Evolutionary conservation across 2,888 invertebrate genomes (phyloP).

Genomic region (Pycnomerus fuliginosus): DNA sequence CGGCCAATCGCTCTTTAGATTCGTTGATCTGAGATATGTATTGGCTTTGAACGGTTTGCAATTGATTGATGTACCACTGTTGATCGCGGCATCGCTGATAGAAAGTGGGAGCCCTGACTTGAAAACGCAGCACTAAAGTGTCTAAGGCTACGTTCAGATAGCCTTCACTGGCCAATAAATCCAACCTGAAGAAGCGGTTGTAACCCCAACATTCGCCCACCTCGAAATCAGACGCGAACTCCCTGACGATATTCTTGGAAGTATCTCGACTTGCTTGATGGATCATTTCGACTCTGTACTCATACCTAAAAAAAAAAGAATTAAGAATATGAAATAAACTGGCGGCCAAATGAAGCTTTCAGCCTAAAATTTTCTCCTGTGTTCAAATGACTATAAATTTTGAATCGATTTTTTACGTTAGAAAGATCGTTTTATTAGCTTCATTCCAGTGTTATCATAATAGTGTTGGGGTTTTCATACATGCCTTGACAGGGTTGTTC

Average conservation of each 20-base stretch:
- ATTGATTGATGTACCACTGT: slow-evolving; percentile 87
- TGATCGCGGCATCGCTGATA: slow-evolving; percentile 92
- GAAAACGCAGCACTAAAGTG: slow-evolving; percentile 76
- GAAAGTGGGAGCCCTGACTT: slow-evolving; percentile 91
- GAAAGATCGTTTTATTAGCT: too few species aligned
- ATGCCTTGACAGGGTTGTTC: too few species aligned
- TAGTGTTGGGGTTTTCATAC: too few species aligned
- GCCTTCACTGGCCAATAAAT: slow-evolving; percentile 86
- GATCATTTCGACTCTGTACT: slow-evolving; percentile 93
- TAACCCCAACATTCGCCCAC: slow-evolving; percentile 97
- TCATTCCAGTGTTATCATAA: too few species aligned
- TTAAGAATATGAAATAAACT: too few species aligned
- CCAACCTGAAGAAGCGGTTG: slow-evolving; percentile 88
- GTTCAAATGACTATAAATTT: too few species aligned
- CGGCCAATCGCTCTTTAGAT: slow-evolving; percentile 74
- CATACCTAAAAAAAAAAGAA: slow-evolving; percentile 62
- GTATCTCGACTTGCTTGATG: slow-evolving; percentile 83
- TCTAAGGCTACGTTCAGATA: slow-evolving; percentile 83
- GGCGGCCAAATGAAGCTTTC: too few species aligned
- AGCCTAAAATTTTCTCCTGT: too few species aligned
- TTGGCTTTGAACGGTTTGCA: slow-evolving; percentile 78
- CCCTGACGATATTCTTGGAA: slow-evolving; percentile 85
- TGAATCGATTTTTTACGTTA: too few species aligned
- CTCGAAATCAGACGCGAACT: slow-evolving; percentile 95
- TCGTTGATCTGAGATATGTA: slow-evolving; percentile 80